Conservation (phyloP, 1,140 invertebrate genomes). For the Whitmania pigra region DNA sequence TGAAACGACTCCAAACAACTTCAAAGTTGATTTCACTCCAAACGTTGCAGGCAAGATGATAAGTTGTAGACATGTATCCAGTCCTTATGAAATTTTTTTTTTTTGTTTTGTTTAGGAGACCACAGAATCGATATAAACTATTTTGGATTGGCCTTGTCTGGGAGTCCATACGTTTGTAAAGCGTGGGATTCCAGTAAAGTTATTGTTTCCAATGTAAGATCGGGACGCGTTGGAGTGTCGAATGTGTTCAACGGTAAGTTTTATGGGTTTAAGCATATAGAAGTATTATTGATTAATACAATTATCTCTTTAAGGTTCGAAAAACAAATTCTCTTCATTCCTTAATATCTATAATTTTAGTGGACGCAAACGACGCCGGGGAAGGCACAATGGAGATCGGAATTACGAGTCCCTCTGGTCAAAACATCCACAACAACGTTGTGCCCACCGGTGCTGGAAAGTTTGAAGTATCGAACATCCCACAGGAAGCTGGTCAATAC, state of each 20-base stretch:
- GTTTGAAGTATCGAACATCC: slow-evolving; percentile 89
- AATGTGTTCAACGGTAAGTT: slow-evolving; percentile 14
- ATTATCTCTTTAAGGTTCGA: not conserved
- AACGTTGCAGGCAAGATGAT: slow-evolving; percentile 7
- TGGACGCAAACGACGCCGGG: slow-evolving; percentile 87
- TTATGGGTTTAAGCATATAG: not conserved
- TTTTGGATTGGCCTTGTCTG: slow-evolving; percentile 46
- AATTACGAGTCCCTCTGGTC: slow-evolving; percentile 69
- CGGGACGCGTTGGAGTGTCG: not conserved
- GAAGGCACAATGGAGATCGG: slow-evolving; percentile 96
- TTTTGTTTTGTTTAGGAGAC: slow-evolving; percentile 4
- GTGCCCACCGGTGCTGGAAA: slow-evolving; percentile 82
- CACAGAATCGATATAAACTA: slow-evolving; percentile 45
- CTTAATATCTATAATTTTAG: slow-evolving; percentile 59
- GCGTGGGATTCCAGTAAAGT: slow-evolving; percentile 73
- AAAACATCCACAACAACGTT: slow-evolving; percentile 93
- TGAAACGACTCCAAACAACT: not conserved
- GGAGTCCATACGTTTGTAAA: slow-evolving; percentile 58
- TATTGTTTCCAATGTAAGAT: slow-evolving; percentile 55
- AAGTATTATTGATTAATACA: too few species aligned
- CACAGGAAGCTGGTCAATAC: slow-evolving; percentile 80
- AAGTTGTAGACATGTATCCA: not conserved
- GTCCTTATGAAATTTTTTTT: not conserved
- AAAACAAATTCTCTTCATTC: not conserved
- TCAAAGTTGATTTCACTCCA: slow-evolving; percentile 17